Evolutionary conservation across 2,888 invertebrate species (phyloP).

Genomic region (Eupithecia tripunctaria): DNA sequence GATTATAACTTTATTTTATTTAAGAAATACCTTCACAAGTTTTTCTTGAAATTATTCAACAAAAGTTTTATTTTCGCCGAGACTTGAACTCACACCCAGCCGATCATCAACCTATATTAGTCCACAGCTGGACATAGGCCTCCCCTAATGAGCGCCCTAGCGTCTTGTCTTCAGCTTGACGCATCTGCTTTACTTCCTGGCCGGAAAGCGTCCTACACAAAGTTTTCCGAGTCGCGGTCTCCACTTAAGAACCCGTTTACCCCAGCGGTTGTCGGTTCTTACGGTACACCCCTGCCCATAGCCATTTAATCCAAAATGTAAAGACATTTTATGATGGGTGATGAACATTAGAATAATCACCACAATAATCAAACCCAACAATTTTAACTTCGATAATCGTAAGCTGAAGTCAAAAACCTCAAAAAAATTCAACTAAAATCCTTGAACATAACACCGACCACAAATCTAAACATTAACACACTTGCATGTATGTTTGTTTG

Average conservation of each 20-base stretch:
- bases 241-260: too few relatives aligned
- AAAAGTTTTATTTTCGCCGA: neutral
- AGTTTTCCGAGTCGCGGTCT: too few relatives aligned
- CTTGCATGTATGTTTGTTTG: constrained; percentile 24
- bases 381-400: neutral
- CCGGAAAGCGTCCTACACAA: too few relatives aligned
- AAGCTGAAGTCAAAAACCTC: neutral
- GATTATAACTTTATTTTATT: neutral
- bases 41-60: neutral
- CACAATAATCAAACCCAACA: neutral
- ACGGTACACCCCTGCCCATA: neutral
- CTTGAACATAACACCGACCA: constrained; percentile 32
- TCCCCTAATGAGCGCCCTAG: too few relatives aligned
- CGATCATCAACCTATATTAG: too few relatives aligned
- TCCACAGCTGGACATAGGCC: too few relatives aligned
- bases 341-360: neutral
- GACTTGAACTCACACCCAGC: neutral
- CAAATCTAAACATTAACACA: constrained; percentile 40
- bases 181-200: too few relatives aligned
- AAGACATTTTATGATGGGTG: neutral
- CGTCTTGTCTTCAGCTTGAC: too few relatives aligned
- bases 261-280: too few relatives aligned
- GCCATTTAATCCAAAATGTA: neutral
- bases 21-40: too few relatives aligned
- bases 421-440: neutral